Evolutionary conservation across 1,140 invertebrate genomes (phyloP).

Genomic region (Bombyx mori): DNA sequence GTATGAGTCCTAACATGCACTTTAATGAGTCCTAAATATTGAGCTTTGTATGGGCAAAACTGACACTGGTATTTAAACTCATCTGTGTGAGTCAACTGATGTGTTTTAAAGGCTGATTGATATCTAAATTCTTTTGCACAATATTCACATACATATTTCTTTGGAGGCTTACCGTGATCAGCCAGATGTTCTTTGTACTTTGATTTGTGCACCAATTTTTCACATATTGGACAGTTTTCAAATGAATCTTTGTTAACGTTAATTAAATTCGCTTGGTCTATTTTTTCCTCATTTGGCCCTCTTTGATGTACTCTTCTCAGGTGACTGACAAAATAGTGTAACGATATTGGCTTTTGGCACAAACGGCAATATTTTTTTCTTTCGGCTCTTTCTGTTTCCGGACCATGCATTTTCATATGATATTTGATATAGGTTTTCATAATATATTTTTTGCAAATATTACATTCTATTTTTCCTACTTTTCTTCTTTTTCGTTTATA

Average conservation of each 20-base stretch:
- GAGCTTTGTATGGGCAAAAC: conserved; percentile 21
- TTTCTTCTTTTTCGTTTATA: conserved; percentile 10
- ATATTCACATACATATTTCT: conserved; percentile 19
- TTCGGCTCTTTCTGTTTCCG: conserved; percentile 11
- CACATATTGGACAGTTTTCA: conserved; percentile 18
- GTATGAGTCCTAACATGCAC: conserved; percentile 25
- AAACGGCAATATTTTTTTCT: conserved; percentile 5
- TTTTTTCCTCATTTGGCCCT: conserved; percentile 1
- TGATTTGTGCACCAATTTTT: conserved; percentile 14
- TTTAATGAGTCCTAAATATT: conserved; percentile 18
- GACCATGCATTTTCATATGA: conserved; percentile 18
- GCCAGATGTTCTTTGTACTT: conserved; percentile 15
- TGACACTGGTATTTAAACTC: conserved; percentile 22
- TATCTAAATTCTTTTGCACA: conserved; percentile 18
- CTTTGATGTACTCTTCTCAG: conserved; percentile 10
- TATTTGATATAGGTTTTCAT: conserved; percentile 19
- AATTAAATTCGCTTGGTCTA: background rate
- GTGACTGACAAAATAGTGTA: conserved; percentile 8
- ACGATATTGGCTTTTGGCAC: conserved; percentile 6
- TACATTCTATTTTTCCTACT: conserved; percentile 13
- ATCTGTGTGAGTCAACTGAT: conserved; percentile 16
- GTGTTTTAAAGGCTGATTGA: conserved; percentile 16
- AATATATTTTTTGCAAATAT: conserved; percentile 14
- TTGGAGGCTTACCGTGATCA: conserved; percentile 5
- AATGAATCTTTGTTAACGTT: background rate